These are phyloP conservation scores for Dendrolimus houi DNA, from an alignment of 2,888 invertebrate species.

Conservation along the genomic window DNA sequence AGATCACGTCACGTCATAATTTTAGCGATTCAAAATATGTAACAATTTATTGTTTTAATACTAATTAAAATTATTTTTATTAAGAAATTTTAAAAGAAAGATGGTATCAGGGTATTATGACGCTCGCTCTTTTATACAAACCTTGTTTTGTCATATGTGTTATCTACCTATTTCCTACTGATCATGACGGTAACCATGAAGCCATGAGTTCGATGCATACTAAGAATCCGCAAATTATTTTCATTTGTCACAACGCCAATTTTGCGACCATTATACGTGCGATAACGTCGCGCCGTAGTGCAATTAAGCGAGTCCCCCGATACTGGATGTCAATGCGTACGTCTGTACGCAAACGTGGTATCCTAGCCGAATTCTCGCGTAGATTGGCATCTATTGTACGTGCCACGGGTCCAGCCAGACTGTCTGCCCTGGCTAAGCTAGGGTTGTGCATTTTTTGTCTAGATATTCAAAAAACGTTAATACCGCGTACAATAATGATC, in stretches of 20 bases:
- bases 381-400: conserved; percentile 67
- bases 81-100: too few species aligned
- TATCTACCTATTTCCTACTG: too few species aligned
- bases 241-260: neutral
- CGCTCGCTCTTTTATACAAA: too few species aligned
- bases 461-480: too few species aligned
- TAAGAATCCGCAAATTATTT: neutral
- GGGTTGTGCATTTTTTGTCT: neutral
- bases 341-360: conserved; percentile 10
- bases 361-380: conserved; percentile 54
- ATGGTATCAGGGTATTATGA: too few species aligned
- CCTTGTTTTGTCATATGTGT: too few species aligned
- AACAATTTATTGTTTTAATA: too few species aligned
- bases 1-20: too few species aligned
- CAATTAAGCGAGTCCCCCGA: neutral
- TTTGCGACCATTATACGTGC: neutral
- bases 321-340: neutral
- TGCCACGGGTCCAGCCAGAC: conserved; percentile 31
- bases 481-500: too few species aligned
- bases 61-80: too few species aligned
- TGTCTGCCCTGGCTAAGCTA: conserved; percentile 3
- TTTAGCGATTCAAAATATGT: too few species aligned
- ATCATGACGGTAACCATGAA: too few species aligned
- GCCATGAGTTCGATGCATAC: neutral
- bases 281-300: conserved; percentile 1